A percentile compares a stretch with the other conserved stretches of the same genome.
phyloP scores from a whole-genome alignment of 1,140 invertebrate genomes.

The Fopius arisanus region DNA sequence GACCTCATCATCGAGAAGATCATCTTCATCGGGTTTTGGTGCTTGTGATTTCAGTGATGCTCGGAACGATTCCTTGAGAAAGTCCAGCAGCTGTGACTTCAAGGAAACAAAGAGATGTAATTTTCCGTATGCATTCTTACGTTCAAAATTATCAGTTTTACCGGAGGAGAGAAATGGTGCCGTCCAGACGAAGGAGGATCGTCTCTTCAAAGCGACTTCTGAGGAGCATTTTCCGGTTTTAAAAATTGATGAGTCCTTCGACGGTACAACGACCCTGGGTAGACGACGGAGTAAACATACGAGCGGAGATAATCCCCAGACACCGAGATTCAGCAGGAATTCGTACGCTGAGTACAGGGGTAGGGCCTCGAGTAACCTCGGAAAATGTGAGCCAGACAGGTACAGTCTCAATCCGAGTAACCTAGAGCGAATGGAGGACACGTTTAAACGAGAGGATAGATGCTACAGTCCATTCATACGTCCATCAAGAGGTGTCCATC shows the following conservation, averaged over 20 bases:
- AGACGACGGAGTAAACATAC: conserved; percentile 48
- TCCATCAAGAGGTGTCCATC: not conserved
- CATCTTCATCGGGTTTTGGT: conserved; percentile 40
- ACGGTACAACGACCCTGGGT: conserved; percentile 57
- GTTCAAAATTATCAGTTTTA: conserved; percentile 77
- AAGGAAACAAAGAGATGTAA: conserved; percentile 68
- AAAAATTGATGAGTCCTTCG: conserved; percentile 56
- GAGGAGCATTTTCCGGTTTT: conserved; percentile 61
- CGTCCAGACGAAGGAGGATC: conserved; percentile 51
- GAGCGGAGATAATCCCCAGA: conserved; percentile 42
- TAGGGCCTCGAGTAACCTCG: conserved; percentile 18
- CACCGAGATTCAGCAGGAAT: conserved; percentile 39
- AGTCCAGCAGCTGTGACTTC: conserved; percentile 59
- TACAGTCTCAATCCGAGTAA: conserved; percentile 49
- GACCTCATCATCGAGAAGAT: conserved; percentile 20
- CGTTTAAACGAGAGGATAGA: conserved; percentile 39
- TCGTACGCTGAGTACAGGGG: conserved; percentile 50
- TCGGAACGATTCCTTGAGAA: conserved; percentile 45
- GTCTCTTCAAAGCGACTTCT: conserved; percentile 60
- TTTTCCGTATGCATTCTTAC: conserved; percentile 81
- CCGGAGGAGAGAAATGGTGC: conserved; percentile 72
- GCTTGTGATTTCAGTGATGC: conserved; percentile 53
- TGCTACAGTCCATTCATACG: conserved; percentile 32
- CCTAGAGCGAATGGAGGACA: conserved; percentile 53
- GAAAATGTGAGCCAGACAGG: conserved; percentile 49